Evolutionary conservation across 2,113 vertebrate genomes (phyloP), one percentile per base, ranked within the genome.

Genomic region (Chloropsis cyanopogon): DNA sequence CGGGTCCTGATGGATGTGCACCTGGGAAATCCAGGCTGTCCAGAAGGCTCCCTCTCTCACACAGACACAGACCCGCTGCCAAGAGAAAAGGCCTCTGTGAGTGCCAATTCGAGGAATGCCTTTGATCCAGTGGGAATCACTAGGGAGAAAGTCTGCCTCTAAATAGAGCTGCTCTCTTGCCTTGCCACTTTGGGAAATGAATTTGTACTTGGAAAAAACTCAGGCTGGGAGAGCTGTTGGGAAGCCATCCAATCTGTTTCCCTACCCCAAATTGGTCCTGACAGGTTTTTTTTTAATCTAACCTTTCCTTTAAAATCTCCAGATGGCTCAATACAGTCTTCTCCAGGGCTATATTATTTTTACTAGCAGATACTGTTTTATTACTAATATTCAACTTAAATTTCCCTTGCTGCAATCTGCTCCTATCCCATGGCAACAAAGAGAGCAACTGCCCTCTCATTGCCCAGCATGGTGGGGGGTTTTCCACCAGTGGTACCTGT

Each of bases 101-200:
- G 76, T 86, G 88, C 92, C 94, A 95, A 1, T 42, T 81, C 52
- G 39, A 94, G 82, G 80, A 94, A 94, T 71, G 86, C 80, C 68
- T 95, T 92, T 95, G 86, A 88, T 93, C 91, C 68, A 10, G 52
- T 69, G 88, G 92, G 92, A 96, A 93, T 83, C 50, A 8, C 69
- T 37, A 53, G 75, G 57, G 57, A 92, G 90, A 90, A 95, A 86
- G 68, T 80, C 76, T 80, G 85, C 60, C 88, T 94, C 88, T 93
- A 88, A 96, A 86, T 59, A 25, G 76, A 90, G 88, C 86, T 66
- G 76, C 47, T 80, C 86, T 90, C 92, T 86, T 88, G 90, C 88
- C 54, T 94, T 92, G 68, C 94, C 91, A 86, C 95, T 93, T 93
- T 94, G 95, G 95, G 96, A 96, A 96, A 95, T 95, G 80, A 94